phyloP scores from a whole-genome alignment of 2,113 vertebrate genomes.

The Pelecanus crispus region DNA sequence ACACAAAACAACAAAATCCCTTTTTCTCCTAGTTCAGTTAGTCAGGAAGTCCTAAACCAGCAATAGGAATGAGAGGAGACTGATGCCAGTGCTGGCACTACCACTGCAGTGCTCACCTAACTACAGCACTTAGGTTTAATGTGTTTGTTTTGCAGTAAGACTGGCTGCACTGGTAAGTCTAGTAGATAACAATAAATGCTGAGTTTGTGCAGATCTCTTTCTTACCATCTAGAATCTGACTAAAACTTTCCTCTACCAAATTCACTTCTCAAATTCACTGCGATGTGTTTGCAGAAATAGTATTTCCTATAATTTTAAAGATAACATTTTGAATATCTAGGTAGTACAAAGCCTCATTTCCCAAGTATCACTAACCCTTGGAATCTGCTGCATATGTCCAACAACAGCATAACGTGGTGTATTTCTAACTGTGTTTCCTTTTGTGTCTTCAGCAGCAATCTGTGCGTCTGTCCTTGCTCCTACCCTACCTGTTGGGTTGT shows the following conservation, averaged over 20 bases:
- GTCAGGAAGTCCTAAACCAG: neutral
- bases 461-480: neutral
- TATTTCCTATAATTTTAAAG: neutral
- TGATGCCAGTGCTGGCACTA: neutral
- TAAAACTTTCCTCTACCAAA: neutral
- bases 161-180: neutral
- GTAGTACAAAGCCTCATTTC: neutral
- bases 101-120: neutral
- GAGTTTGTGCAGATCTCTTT: neutral
- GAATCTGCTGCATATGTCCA: neutral
- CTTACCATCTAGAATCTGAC: neutral
- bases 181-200: neutral
- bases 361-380: neutral
- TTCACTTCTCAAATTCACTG: neutral
- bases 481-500: neutral
- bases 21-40: neutral
- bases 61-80: accelerated
- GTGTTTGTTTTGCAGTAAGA: neutral
- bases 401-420: neutral
- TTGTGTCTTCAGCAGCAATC: neutral
- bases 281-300: neutral
- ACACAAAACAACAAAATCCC: neutral
- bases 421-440: neutral
- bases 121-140: neutral
- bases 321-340: neutral